Base-by-base conservation (phyloP, 2,888 invertebrate genomes). In the Campaea margaritaria region DNA sequence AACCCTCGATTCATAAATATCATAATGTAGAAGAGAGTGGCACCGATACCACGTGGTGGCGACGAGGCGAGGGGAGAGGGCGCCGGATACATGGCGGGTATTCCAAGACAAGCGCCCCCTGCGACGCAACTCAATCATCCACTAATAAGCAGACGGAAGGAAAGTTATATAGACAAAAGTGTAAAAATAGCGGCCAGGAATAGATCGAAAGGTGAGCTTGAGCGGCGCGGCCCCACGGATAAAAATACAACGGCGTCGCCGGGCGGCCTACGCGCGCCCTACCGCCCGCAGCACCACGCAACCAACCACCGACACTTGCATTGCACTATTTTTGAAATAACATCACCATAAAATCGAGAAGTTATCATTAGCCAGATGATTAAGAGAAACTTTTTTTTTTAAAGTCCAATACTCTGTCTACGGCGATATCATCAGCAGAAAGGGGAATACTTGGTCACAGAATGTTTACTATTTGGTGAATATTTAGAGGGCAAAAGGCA, bases 131-230 rank as follows among this genome's bases (percentile, higher is more conserved):
- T 91, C 87, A 88, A 90, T 91, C 90, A 90, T 89, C 86, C 88
- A 85, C 89, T 91, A 91, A 91, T 91, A 89, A 91, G 90, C 83
- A 87, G 85, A 83, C 87, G 89, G 89, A 89, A 90, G 90, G 87
- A 89, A 89, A 89, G 90, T 87, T 83, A 91, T 91, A 90, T 88
- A 91, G 91, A 91, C 91, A 91, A 90, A 91, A 87, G 90, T 91
- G 87, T 91, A 91, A 87, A 89, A 89, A 88, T 89, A 91, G 73
- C 64, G 71, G 59, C 78, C 85, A 83, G 81, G 81, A 92, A 91
- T 91, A 91, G 89, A 89, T 81, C 81, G 90, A 89, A 89, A 91
- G 91, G 91, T 91, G 91, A 90, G 91, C 89, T 88, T 85, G 79
- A 82, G 82, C 86, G 84, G 82, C 84, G 82, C 85, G 86, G 89